Conservation (phyloP, 2,888 invertebrate species). For the Zhuqinia jingwanae region DNA sequence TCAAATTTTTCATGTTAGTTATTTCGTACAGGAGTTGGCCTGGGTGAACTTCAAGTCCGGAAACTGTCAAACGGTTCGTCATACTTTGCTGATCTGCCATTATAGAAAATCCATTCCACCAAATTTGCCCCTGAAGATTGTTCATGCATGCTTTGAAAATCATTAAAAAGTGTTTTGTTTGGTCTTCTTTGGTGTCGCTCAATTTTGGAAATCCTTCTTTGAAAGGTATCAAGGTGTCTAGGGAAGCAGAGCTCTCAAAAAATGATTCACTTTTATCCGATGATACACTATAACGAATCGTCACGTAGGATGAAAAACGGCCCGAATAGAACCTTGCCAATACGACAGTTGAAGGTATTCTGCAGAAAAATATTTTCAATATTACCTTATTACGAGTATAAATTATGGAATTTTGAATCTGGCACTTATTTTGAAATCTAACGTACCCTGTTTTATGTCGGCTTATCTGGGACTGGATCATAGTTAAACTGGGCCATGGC, state of each 20-base stretch:
- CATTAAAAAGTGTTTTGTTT: constrained; percentile 41
- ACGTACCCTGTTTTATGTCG: not conserved
- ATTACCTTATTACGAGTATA: not conserved
- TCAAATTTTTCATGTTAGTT: constrained; percentile 25
- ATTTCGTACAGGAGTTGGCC: constrained; percentile 59
- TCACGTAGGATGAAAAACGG: not conserved
- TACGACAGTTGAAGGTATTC: constrained; percentile 48
- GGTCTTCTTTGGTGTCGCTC: constrained; percentile 30
- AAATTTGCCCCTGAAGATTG: constrained; percentile 55
- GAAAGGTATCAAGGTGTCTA: constrained; percentile 10
- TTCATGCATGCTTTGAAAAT: constrained; percentile 62
- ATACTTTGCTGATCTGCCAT: constrained; percentile 36
- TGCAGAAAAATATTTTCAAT: not conserved
- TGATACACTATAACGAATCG: constrained; percentile 45
- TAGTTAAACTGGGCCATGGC: constrained; percentile 39
- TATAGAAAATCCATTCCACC: constrained; percentile 65
- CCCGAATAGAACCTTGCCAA: constrained; percentile 38
- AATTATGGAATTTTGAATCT: not conserved
- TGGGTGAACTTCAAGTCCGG: constrained; percentile 46
- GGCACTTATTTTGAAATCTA: not conserved
- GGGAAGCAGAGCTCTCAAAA: constrained; percentile 30
- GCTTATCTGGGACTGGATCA: constrained; percentile 38
- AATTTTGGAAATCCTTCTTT: constrained; percentile 30
- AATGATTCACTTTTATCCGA: not conserved
- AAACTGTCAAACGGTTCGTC: constrained; percentile 45